Percentiles rank a stretch among this genome's conserved stretches.
Conservation (phyloP, 2,797 vertebrate species). For the Pangasius larnaudii region DNA sequence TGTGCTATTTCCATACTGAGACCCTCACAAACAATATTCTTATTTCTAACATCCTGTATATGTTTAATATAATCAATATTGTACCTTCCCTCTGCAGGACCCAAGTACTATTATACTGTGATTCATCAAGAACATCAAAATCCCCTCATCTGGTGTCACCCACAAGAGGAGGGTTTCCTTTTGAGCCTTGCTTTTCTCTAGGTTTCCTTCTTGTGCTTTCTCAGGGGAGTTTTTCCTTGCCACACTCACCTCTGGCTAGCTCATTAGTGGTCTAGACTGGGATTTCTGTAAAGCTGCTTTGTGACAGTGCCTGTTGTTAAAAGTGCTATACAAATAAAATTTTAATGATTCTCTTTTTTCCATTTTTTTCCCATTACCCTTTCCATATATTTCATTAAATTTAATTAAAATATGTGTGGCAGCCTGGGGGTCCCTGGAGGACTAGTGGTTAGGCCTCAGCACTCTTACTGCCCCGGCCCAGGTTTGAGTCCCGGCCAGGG, state of each 20-base stretch:
- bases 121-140: constrained; percentile 12
- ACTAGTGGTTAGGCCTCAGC: no score
- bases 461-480: no score
- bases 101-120: neutral
- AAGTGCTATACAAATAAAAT: neutral
- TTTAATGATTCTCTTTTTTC: neutral
- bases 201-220: constrained; percentile 1
- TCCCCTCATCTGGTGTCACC: neutral
- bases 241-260: neutral
- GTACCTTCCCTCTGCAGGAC: neutral
- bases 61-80: neutral
- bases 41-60: neutral
- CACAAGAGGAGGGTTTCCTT: neutral
- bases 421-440: no score
- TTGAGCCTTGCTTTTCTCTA: constrained; percentile 12
- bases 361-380: neutral
- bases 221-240: neutral
- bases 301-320: constrained; percentile 21
- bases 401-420: neutral
- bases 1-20: neutral
- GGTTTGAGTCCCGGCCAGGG: no score
- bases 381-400: neutral
- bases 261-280: constrained; percentile 10
- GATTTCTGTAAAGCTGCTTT: constrained; percentile 13
- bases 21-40: neutral